A percentile compares a stretch with the other conserved stretches of the same genome.
phyloP scores from a whole-genome alignment of 92 coral and sea anemone species.

The Parazoanthus darwini region DNA sequence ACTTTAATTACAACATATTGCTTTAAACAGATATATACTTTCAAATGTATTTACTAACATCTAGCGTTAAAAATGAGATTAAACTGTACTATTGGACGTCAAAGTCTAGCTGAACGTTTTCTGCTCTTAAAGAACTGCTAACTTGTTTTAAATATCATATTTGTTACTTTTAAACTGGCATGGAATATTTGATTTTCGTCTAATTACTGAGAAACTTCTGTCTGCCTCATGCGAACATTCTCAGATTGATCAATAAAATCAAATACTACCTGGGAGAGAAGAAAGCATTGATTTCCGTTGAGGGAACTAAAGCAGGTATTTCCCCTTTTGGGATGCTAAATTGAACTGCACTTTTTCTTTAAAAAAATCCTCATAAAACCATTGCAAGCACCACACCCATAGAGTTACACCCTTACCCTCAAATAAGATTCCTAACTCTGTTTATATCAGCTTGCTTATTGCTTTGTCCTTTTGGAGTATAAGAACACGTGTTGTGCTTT shows the following conservation, averaged over 20 bases:
- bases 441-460: neutral
- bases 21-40: too few relatives aligned
- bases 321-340: neutral
- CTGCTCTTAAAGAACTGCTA: neutral
- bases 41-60: neutral
- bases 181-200: neutral
- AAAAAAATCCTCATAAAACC: neutral
- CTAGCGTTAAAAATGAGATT: neutral
- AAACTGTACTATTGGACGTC: too few relatives aligned
- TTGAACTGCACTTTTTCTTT: neutral
- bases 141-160: too few relatives aligned
- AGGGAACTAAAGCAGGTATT: neutral
- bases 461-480: neutral
- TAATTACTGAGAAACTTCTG: too few relatives aligned
- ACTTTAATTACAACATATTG: too few relatives aligned
- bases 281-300: neutral
- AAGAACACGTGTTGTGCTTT: neutral
- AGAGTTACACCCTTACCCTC: neutral
- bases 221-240: neutral
- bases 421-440: neutral
- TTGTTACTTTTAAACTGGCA: too few relatives aligned
- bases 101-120: too few relatives aligned
- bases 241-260: neutral
- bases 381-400: neutral
- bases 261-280: constrained; percentile 1